A percentile compares a stretch with the other conserved stretches of the same genome.
Evolutionary conservation across 1,140 invertebrate species (phyloP).

Genomic region (Caenorhabditis latens): DNA sequence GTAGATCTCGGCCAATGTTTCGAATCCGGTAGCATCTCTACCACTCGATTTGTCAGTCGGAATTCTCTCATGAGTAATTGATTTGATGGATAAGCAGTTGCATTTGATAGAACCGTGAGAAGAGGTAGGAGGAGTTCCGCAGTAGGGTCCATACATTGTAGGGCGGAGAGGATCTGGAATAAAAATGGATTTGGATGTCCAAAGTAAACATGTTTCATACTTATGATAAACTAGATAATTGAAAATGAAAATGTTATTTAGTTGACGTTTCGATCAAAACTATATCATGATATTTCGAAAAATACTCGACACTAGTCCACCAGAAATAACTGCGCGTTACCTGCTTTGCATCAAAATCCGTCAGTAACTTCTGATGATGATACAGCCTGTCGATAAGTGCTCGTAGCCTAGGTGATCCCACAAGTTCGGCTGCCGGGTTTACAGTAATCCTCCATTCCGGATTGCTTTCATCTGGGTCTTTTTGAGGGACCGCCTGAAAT

Average conservation of each 20-base stretch:
- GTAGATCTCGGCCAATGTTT: constrained; percentile 70
- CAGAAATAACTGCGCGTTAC: background rate
- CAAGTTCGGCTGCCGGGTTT: constrained; percentile 65
- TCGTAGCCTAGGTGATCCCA: constrained; percentile 58
- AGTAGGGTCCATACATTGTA: constrained; percentile 66
- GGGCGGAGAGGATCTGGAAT: constrained; percentile 69
- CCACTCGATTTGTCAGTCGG: constrained; percentile 69
- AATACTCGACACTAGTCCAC: background rate
- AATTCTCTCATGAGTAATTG: constrained; percentile 69
- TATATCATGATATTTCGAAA: no score
- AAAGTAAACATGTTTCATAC: no score
- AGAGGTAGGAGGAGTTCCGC: constrained; percentile 70
- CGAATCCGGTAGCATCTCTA: constrained; percentile 67
- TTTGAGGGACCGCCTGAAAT: constrained; percentile 72
- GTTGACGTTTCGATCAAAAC: no score
- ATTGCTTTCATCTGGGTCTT: constrained; percentile 70
- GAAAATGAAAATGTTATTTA: no score
- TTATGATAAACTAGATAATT: no score
- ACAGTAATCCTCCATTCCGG: constrained; percentile 73
- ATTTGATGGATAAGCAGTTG: constrained; percentile 70
- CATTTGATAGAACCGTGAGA: constrained; percentile 72
- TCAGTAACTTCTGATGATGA: constrained; percentile 69
- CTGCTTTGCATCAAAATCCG: constrained; percentile 68
- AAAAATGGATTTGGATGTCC: background rate
- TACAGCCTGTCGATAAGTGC: constrained; percentile 69